These are phyloP conservation scores for Drosophila yooni DNA, from an alignment of 2,888 invertebrate species.

Conservation along the genomic window DNA sequence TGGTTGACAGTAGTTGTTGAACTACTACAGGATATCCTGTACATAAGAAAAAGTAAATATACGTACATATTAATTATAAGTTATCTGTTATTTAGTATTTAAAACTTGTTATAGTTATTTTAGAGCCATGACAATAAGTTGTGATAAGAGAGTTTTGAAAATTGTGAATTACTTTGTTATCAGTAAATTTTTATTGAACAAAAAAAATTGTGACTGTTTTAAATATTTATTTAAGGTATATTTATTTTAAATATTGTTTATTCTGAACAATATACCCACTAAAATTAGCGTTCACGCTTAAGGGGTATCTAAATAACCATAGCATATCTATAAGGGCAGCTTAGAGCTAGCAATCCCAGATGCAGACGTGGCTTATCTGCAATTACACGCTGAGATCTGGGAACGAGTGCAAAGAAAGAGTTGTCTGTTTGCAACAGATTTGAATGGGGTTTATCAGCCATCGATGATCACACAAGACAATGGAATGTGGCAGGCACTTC, in stretches of 20 bases:
- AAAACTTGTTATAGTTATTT: neutral
- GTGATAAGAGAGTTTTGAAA: neutral
- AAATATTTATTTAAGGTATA: no score
- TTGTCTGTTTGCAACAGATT: constrained; percentile 37
- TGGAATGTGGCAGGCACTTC: constrained; percentile 21
- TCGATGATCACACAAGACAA: constrained; percentile 36
- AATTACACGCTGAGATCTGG: constrained; percentile 38
- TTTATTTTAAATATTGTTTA: no score
- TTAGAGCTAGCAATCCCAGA: constrained; percentile 19
- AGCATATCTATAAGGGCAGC: constrained; percentile 24
- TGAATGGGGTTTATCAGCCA: constrained; percentile 36
- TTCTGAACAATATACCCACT: neutral
- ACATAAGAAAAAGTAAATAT: neutral
- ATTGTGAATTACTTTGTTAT: neutral
- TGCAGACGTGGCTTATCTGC: constrained; percentile 57
- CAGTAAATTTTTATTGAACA: neutral
- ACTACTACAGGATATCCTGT: constrained; percentile 26
- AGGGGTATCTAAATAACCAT: constrained; percentile 13
- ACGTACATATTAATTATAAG: neutral
- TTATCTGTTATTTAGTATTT: neutral
- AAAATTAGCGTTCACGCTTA: neutral
- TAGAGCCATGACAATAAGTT: neutral
- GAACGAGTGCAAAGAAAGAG: constrained; percentile 46
- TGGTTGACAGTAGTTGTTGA: no score
- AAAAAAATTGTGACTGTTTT: neutral